Conservation (phyloP, 2,888 invertebrate species). For the Nephrotoma flavescens region DNA sequence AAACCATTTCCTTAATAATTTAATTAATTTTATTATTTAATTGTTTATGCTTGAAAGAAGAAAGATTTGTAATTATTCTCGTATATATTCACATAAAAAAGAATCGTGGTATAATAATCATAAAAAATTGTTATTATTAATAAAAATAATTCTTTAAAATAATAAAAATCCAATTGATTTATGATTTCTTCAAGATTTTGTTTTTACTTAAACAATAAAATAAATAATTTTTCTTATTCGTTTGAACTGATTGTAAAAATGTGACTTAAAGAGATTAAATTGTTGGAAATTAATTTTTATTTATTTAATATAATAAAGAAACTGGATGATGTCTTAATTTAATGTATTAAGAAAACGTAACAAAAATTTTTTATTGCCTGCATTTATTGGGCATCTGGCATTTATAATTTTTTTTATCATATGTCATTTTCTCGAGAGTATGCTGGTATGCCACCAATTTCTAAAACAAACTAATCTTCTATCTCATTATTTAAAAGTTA, state of each 20-base stretch:
- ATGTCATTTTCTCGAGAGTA: no score
- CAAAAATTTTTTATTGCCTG: background rate
- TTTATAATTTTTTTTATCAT: no score
- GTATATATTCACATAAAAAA: background rate
- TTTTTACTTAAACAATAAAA: background rate
- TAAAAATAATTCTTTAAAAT: background rate
- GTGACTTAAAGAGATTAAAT: background rate
- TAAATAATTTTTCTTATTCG: background rate
- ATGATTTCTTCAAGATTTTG: background rate
- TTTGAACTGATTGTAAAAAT: background rate
- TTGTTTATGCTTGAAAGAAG: background rate
- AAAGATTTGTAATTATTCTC: background rate
- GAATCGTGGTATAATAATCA: background rate
- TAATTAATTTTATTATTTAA: background rate
- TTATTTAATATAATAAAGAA: background rate
- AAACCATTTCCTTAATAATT: background rate
- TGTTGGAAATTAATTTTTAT: background rate
- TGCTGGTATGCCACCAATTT: no score
- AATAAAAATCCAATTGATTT: background rate
- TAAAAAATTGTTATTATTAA: background rate
- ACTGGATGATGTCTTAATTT: background rate
- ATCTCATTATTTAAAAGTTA: background rate
- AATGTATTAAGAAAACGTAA: background rate
- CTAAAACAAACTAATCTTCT: no score
- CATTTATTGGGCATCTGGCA: background rate